A percentile compares a stretch with the other conserved stretches of the same genome.
These are phyloP conservation scores for Calliopum simillimum DNA, from an alignment of 2,888 invertebrate genomes.

Conservation along the genomic window DNA sequence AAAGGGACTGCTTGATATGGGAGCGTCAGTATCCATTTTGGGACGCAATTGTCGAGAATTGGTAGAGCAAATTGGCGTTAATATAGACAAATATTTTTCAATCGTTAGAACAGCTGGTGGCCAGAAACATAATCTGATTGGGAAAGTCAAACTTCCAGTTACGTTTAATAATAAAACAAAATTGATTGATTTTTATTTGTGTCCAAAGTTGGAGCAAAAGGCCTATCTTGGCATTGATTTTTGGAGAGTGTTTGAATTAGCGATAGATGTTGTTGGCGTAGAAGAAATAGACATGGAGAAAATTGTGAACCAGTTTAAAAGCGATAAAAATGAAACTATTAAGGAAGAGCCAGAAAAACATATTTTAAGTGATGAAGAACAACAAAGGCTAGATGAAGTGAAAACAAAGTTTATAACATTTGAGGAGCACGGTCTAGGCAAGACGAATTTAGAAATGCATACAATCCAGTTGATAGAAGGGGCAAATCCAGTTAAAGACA, in stretches of 20 bases:
- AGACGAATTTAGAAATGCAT: background rate
- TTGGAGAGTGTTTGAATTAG: background rate
- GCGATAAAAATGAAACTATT: background rate
- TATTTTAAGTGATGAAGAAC: too few species aligned
- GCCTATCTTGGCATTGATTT: constrained; percentile 11
- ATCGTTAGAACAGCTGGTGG: background rate
- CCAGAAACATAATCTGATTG: background rate
- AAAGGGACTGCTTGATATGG: background rate
- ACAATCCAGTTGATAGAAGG: background rate
- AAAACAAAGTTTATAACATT: constrained; percentile 3
- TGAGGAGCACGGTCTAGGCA: background rate
- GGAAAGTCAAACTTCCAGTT: constrained; percentile 1
- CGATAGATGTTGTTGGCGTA: background rate
- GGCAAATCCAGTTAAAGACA: background rate
- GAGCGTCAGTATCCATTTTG: background rate
- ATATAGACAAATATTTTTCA: background rate
- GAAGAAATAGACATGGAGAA: background rate
- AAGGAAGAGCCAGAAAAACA: constrained; percentile 9
- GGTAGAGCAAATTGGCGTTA: background rate
- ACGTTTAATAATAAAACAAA: background rate
- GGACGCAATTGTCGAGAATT: background rate
- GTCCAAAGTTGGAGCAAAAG: background rate
- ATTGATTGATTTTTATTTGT: background rate
- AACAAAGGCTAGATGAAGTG: background rate
- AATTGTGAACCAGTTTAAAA: too few species aligned